These are phyloP conservation scores for Probaryconus sp. DNA, from an alignment of 1,140 invertebrate genomes.

Conservation along the genomic window DNA sequence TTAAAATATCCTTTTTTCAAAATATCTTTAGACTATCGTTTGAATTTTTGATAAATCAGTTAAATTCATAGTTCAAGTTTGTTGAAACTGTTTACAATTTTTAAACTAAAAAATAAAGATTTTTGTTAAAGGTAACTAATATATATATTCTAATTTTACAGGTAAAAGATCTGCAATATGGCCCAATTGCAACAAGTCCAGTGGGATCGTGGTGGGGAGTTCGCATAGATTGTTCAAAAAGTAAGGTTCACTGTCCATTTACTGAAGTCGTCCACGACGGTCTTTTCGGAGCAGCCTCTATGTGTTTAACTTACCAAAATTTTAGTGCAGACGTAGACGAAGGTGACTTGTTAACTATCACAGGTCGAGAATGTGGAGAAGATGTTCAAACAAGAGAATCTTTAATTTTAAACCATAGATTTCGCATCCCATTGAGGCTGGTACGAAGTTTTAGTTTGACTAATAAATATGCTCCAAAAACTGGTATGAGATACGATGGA, in stretches of 20 bases:
- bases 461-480: slow-evolving; percentile 72
- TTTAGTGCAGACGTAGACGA: slow-evolving; percentile 68
- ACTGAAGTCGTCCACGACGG: slow-evolving; percentile 68
- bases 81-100: too few species aligned
- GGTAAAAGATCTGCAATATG: slow-evolving; percentile 66
- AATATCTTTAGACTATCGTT: too few species aligned
- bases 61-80: too few species aligned
- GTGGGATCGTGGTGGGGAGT: slow-evolving; percentile 76
- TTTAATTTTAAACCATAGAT: slow-evolving; percentile 68
- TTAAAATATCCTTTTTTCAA: too few species aligned
- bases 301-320: slow-evolving; percentile 68
- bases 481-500: slow-evolving; percentile 74
- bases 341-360: slow-evolving; percentile 71
- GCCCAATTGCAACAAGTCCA: slow-evolving; percentile 64
- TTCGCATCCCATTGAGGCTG: slow-evolving; percentile 69
- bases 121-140: slow-evolving; percentile 13
- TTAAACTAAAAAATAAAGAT: background rate
- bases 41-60: too few species aligned
- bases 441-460: slow-evolving; percentile 71
- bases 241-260: slow-evolving; percentile 70
- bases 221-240: slow-evolving; percentile 73
- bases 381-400: slow-evolving; percentile 52
- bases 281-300: slow-evolving; percentile 70
- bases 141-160: slow-evolving; percentile 52
- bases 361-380: slow-evolving; percentile 63